Evolutionary conservation across 2,888 invertebrate genomes (phyloP).

Genomic region (Erebia epiphron): DNA sequence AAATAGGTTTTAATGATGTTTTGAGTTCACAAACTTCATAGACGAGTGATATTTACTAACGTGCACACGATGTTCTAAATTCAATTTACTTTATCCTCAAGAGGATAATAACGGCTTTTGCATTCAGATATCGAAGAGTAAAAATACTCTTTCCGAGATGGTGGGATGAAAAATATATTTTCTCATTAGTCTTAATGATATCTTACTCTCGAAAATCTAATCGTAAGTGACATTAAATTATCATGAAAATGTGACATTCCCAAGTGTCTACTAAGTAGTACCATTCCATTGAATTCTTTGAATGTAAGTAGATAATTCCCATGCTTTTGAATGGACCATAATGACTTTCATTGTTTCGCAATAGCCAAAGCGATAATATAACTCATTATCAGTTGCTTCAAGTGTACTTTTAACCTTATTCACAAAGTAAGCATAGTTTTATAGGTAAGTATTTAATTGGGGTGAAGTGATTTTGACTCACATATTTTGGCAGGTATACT

Average conservation of each 20-base stretch:
- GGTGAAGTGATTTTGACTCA: neutral
- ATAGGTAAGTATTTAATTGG: neutral
- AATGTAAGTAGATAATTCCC: constrained; percentile 1
- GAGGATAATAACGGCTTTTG: too few species aligned
- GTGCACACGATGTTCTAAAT: too few species aligned
- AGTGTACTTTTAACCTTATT: constrained; percentile 1
- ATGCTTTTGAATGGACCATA: constrained; percentile 2
- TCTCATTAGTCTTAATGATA: neutral
- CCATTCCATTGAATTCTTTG: neutral
- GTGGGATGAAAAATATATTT: neutral
- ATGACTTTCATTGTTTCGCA: constrained; percentile 5
- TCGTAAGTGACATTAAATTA: neutral
- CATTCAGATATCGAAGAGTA: too few species aligned
- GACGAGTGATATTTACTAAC: too few species aligned
- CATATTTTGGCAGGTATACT: neutral
- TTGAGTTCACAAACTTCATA: too few species aligned
- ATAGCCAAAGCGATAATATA: constrained; percentile 10
- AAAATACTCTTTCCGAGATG: too few species aligned
- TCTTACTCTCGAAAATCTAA: neutral
- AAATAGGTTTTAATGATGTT: too few species aligned
- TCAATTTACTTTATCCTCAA: too few species aligned
- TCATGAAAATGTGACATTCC: neutral
- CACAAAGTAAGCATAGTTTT: too few species aligned
- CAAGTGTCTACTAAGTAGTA: neutral
- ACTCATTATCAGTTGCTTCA: constrained; percentile 6